Evolutionary conservation across 1,140 invertebrate species (phyloP).

Genomic region (Linepithema humile): DNA sequence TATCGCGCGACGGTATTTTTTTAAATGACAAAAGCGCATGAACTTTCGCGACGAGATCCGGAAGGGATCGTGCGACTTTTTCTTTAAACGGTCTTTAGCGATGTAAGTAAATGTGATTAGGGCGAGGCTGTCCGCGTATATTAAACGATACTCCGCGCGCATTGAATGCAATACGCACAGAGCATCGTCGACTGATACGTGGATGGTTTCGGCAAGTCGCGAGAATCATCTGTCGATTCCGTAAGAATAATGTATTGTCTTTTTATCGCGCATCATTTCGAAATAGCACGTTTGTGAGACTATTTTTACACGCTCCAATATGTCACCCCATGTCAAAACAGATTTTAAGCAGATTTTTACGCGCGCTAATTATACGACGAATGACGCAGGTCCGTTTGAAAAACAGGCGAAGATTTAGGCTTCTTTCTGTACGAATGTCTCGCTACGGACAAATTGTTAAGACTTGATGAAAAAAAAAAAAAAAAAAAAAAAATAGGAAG

Average conservation of each 20-base stretch:
- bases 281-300: not conserved
- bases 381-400: conserved; percentile 30
- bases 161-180: not conserved
- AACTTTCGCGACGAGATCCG: conserved; percentile 26
- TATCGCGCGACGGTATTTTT: conserved; percentile 5
- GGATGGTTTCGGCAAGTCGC: not conserved
- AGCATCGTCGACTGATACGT: not conserved
- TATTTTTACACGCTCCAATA: not conserved
- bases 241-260: not conserved
- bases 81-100: conserved; percentile 40
- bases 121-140: conserved; percentile 32
- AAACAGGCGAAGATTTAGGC: conserved; percentile 3
- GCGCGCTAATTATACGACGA: not conserved
- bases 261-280: not conserved
- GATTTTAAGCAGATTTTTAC: not conserved
- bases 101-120: conserved; percentile 43
- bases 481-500: not conserved
- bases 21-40: not conserved
- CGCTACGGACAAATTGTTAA: not conserved
- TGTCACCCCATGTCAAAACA: not conserved
- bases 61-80: conserved; percentile 34
- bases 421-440: conserved; percentile 3
- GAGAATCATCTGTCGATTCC: not conserved
- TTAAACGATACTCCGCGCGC: conserved; percentile 18
- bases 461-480: not conserved